Conservation (phyloP, 2,888 invertebrate genomes). For the Drosophila leonis region DNA sequence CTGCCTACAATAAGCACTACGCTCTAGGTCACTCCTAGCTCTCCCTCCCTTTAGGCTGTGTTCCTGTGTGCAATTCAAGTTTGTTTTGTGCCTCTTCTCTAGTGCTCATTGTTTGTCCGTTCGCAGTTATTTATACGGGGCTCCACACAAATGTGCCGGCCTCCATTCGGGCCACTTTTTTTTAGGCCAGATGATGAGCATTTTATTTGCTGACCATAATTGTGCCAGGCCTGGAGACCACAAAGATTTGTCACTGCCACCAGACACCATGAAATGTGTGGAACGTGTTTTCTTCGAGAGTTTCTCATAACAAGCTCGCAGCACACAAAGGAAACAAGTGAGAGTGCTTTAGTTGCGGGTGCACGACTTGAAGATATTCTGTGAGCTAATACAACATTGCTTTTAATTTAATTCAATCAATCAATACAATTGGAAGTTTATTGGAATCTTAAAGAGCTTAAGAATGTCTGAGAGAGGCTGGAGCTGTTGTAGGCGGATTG, state of each 20-base stretch:
- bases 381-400: not conserved
- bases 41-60: not conserved
- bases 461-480: too few relatives aligned
- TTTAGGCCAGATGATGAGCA: conserved; percentile 43
- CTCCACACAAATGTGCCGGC: conserved; percentile 16
- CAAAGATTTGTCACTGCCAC: conserved; percentile 63
- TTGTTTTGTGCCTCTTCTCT: conserved; percentile 35
- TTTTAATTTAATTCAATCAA: conserved; percentile 1
- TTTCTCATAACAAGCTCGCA: conserved; percentile 20
- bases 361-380: conserved; percentile 5
- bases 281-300: conserved; percentile 59
- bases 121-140: conserved; percentile 64
- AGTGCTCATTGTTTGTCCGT: conserved; percentile 46
- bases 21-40: not conserved
- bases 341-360: not conserved
- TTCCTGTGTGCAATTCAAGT: conserved; percentile 61
- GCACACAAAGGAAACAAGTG: not conserved
- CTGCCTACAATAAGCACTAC: conserved; percentile 38
- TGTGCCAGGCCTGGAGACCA: conserved; percentile 37
- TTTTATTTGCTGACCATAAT: conserved; percentile 74
- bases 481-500: not conserved
- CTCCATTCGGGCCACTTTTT: conserved; percentile 3
- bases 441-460: not conserved
- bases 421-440: not conserved
- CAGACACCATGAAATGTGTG: conserved; percentile 34